Conservation (phyloP, 2,888 invertebrate species). For the Nebria brevicollis region DNA sequence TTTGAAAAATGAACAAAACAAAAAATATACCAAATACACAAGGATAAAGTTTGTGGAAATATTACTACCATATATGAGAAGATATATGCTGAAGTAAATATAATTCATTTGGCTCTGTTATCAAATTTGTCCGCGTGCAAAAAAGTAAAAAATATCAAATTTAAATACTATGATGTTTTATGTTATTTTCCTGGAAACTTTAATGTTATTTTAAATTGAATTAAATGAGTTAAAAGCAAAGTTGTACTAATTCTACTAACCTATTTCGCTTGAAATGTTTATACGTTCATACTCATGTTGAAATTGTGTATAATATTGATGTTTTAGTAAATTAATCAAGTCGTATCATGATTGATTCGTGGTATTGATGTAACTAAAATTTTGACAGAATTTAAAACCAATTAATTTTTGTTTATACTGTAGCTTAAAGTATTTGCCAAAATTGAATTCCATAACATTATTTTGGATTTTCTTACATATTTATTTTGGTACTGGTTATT, state of each 20-base stretch:
- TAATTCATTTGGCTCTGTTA: neutral
- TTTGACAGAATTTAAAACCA: neutral
- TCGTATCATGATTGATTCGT: neutral
- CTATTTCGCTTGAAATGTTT: neutral
- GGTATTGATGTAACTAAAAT: neutral
- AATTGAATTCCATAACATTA: neutral
- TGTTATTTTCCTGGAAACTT: neutral
- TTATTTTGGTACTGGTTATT: no score
- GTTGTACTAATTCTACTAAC: no score
- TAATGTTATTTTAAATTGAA: neutral
- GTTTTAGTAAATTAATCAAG: neutral
- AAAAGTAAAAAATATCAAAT: neutral
- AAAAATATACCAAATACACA: constrained; percentile 4
- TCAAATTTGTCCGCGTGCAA: neutral
- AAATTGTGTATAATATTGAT: neutral
- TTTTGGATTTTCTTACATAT: no score
- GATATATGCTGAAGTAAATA: neutral
- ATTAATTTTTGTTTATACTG: neutral
- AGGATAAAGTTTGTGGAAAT: neutral
- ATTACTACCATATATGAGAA: neutral
- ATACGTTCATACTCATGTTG: neutral
- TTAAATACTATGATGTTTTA: neutral
- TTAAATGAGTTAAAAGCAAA: neutral
- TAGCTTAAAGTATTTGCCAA: neutral
- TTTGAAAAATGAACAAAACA: constrained; percentile 20